Evolutionary conservation across 2,113 vertebrate species (phyloP), one percentile per base, ranked within the genome.

Genomic region (Psettodes erumei): DNA sequence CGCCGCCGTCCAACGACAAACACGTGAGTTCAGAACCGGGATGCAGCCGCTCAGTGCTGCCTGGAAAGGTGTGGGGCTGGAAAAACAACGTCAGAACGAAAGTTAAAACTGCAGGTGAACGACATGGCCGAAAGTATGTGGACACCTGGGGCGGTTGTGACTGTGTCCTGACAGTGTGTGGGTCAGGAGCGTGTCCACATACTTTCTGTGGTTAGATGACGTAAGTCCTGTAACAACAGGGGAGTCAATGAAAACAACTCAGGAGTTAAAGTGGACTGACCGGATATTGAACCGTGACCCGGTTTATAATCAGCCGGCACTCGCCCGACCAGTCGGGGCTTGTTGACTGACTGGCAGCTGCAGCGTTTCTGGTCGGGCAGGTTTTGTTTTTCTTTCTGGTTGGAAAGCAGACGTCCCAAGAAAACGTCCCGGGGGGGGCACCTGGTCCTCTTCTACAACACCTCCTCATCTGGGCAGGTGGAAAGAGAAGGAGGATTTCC

Each of bases 11-110:
- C 0, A 77, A 63, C 25, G 86, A 86, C 84, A 92, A 86, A 71
- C 90, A 88, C 2, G 94, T 95, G 43, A 93, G 94, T 81, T 21
- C 16, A 21, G 27, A 42, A 30, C 19, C 13, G 4, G 13, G n/a
- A n/a, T n/a, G n/a, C n/a, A n/a, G n/a, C n/a, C n/a, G n/a, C n/a
- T n/a, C n/a, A n/a, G n/a, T n/a, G n/a, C n/a, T n/a, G n/a, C 53
- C 58, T 50, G 30, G 21, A 9, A 37, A 42, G 58, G n/a, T 37
- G 54, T 3, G 19, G 5, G 13, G 21, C 56, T 9, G 56, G n/a
- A n/a, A n/a, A n/a, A n/a, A n/a, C n/a, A n/a, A n/a, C n/a, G n/a
- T n/a, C n/a, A n/a, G n/a, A n/a, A n/a, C n/a, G n/a, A n/a, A n/a
- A n/a, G n/a, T n/a, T n/a, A n/a, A n/a, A n/a, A n/a, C n/a, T n/a